Evolutionary conservation across 2,797 vertebrate species (phyloP), one percentile per base, ranked within the genome.

Genomic region (Fratercula arctica): DNA sequence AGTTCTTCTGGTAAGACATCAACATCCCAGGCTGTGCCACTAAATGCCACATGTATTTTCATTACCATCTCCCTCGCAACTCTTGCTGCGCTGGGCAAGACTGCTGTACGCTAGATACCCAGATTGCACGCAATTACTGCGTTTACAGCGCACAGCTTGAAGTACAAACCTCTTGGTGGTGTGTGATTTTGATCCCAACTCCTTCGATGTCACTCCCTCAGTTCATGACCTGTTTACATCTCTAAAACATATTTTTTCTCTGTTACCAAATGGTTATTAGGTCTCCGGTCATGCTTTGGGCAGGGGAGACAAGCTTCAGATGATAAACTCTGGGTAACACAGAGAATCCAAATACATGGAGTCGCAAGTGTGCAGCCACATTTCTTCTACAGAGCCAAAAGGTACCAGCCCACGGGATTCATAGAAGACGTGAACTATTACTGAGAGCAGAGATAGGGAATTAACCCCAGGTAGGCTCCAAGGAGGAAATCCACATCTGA

Each of bases 91-190:
- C 80, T 60, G 50, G n/a, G n/a, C 56, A 56, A 53, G 33, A 10
- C 21, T 28, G 50, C 53, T 25, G 68, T 12, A 19, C 18, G 41
- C 51, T 4, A 4, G n/a, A 16, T 5, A 21, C 17, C 37, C 37
- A 4, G 16, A 29, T 16, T 5, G 0, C 29, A 7, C 1, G 0
- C 45, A 28, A 5, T 9, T 25, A 41, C 5, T 50, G 24, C 0
- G 0, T n/a, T 64, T 16, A 37, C 1, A 0, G 31, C 8, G 13
- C 21, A 14, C 60, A 13, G 13, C 4, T 8, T 13, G 2, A 39
- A 31, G 60, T 19, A 43, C 35, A 48, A 60, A 79, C 39, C 50
- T 29, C 72, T 16, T 13, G 50, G 56, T 25, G 61, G 33, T 11
- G 19, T 1, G 19, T 8, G 6, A 11, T 31, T 68, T 24, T 28